A percentile compares a stretch with the other conserved stretches of the same genome.
phyloP scores from a whole-genome alignment of 37 sponge, comb jelly and placozoan species.

The Crambe crambe region DNA sequence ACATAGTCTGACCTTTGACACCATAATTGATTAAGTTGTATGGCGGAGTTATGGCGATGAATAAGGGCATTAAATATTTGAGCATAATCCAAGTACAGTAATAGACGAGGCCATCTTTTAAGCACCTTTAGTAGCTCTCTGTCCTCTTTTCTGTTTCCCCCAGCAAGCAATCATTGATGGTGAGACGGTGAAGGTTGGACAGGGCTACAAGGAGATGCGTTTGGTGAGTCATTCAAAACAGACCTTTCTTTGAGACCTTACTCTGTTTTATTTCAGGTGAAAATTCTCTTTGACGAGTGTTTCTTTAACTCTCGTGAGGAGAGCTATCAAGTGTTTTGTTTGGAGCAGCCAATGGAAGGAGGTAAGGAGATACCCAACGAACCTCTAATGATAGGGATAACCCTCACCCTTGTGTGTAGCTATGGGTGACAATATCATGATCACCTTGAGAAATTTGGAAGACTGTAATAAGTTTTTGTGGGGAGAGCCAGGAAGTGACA shows the following conservation, averaged over 20 bases:
- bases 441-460: slow-evolving; percentile 43
- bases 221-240: slow-evolving; percentile 25
- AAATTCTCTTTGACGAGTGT: slow-evolving; percentile 94
- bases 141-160: not conserved
- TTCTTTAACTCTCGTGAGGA: slow-evolving; percentile 85
- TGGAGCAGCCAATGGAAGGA: slow-evolving; percentile 90
- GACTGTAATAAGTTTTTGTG: slow-evolving; percentile 73
- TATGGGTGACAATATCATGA: slow-evolving; percentile 29
- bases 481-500: slow-evolving; percentile 53
- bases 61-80: too few species aligned
- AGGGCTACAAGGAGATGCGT: slow-evolving; percentile 71
- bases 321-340: slow-evolving; percentile 88
- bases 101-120: not conserved
- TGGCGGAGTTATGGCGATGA: too few species aligned
- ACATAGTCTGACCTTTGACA: too few species aligned
- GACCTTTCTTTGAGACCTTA: not conserved
- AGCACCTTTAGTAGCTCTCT: not conserved
- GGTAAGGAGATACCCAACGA: slow-evolving; percentile 41
- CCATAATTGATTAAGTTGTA: too few species aligned
- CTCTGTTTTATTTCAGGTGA: slow-evolving; percentile 47
- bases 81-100: too few species aligned
- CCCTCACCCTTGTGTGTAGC: not conserved
- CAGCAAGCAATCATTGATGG: slow-evolving; percentile 60
- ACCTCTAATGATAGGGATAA: not conserved
- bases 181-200: slow-evolving; percentile 38